Evolutionary conservation across 1,140 invertebrate genomes (phyloP).

Genomic region (Tetragnatha versicolor): DNA sequence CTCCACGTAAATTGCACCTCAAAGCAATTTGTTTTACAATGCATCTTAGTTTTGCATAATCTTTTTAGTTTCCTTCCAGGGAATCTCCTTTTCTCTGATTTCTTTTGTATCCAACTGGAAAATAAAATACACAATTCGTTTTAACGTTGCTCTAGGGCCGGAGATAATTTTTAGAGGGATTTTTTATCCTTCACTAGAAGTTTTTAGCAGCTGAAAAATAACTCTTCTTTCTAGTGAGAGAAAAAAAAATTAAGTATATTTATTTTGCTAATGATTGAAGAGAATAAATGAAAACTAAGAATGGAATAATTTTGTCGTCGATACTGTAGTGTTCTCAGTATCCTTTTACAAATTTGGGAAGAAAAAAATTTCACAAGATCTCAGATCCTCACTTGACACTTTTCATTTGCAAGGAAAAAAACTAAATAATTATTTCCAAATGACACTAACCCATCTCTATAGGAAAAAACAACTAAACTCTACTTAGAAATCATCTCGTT

Average conservation of each 20-base stretch:
- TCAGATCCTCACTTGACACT: no score
- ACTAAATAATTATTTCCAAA: slow-evolving; percentile 9
- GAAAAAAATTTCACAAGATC: slow-evolving; percentile 4
- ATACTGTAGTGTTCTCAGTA: no score
- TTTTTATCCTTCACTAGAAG: background rate
- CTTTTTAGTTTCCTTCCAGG: background rate
- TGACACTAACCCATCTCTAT: background rate
- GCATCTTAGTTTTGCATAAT: background rate
- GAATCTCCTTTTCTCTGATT: background rate
- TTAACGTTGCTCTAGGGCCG: slow-evolving; percentile 2
- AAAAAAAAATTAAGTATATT: slow-evolving; percentile 14
- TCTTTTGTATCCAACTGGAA: background rate
- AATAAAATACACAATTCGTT: slow-evolving; percentile 17
- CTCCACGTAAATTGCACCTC: slow-evolving; percentile 9
- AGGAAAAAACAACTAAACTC: background rate
- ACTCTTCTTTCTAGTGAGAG: no score
- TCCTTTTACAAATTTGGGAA: no score
- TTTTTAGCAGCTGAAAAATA: background rate
- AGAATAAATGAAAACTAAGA: background rate
- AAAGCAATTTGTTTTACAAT: slow-evolving; percentile 20
- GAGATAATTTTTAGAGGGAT: background rate
- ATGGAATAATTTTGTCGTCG: background rate
- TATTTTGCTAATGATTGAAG: slow-evolving; percentile 22
- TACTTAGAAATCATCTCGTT: slow-evolving; percentile 33
- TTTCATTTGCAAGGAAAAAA: slow-evolving; percentile 12